Evolutionary conservation across 2,113 vertebrate genomes (phyloP).

Genomic region (Mesitornis unicolor): DNA sequence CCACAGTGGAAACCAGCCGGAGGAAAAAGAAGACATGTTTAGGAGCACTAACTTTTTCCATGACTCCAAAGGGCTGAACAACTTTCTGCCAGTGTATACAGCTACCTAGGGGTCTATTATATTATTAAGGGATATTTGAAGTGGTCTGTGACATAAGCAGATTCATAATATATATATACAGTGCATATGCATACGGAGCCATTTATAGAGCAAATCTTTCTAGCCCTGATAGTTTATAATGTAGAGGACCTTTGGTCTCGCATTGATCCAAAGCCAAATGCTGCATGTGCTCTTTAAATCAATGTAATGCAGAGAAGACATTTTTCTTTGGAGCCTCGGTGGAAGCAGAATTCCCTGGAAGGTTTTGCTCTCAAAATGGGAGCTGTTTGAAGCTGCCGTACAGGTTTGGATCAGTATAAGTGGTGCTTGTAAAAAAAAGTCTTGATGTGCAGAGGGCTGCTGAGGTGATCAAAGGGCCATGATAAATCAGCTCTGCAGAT

Average conservation of each 20-base stretch:
- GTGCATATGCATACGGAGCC: background rate
- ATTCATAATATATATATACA: background rate
- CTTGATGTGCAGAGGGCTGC: background rate
- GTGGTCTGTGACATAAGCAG: slow-evolving; percentile 29
- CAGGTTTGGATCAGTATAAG: background rate
- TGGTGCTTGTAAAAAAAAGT: background rate
- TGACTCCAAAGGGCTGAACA: background rate
- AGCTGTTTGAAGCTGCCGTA: background rate
- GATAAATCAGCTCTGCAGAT: background rate
- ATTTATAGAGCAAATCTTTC: slow-evolving; percentile 21
- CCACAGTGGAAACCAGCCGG: background rate
- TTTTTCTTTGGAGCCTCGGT: background rate
- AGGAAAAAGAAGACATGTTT: background rate
- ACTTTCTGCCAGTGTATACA: slow-evolving; percentile 20
- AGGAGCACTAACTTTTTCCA: slow-evolving; percentile 11
- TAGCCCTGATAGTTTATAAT: background rate
- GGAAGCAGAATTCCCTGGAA: background rate
- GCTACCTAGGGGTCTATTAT: slow-evolving; percentile 35
- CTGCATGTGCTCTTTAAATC: background rate
- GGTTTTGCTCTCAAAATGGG: background rate
- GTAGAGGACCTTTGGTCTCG: background rate
- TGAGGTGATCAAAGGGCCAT: background rate
- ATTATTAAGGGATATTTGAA: slow-evolving; percentile 50
- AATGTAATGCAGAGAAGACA: background rate
- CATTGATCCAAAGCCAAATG: background rate